These are phyloP conservation scores for Micrasema longulum DNA, from an alignment of 1,140 invertebrate genomes.

Conservation along the genomic window DNA sequence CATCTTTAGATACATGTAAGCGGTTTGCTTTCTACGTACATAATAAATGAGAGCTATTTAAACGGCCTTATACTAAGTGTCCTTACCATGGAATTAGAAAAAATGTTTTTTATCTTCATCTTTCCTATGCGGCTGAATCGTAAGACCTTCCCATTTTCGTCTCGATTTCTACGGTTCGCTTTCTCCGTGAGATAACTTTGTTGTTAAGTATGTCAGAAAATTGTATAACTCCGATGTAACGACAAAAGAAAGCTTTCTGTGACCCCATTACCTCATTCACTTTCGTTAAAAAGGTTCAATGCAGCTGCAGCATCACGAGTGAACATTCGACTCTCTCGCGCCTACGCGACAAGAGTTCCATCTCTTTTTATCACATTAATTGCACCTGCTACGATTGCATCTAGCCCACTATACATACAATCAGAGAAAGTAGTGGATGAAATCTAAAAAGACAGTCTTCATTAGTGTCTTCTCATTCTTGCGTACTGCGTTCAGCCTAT, in stretches of 20 bases:
- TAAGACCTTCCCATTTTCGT: too few relatives aligned
- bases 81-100: too few relatives aligned
- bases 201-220: slow-evolving; percentile 18
- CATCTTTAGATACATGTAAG: slow-evolving; percentile 5
- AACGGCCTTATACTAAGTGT: too few relatives aligned
- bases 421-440: slow-evolving; percentile 37
- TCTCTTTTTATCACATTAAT: slow-evolving; percentile 29
- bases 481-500: slow-evolving; percentile 14
- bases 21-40: slow-evolving; percentile 15
- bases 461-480: slow-evolving; percentile 32
- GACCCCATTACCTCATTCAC: slow-evolving; percentile 49
- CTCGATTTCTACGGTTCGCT: background rate
- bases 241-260: slow-evolving; percentile 33
- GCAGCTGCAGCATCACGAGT: slow-evolving; percentile 38
- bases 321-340: slow-evolving; percentile 16
- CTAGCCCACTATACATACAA: slow-evolving; percentile 18
- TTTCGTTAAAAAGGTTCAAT: slow-evolving; percentile 44
- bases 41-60: too few relatives aligned
- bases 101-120: too few relatives aligned
- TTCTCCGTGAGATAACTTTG: slow-evolving; percentile 24
- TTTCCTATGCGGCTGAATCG: too few relatives aligned
- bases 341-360: background rate
- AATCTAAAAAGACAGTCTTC: slow-evolving; percentile 13
- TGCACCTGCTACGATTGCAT: background rate
- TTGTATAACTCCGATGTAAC: slow-evolving; percentile 19